Conservation (phyloP, 2,888 invertebrate species). For the Torymus auratus region DNA sequence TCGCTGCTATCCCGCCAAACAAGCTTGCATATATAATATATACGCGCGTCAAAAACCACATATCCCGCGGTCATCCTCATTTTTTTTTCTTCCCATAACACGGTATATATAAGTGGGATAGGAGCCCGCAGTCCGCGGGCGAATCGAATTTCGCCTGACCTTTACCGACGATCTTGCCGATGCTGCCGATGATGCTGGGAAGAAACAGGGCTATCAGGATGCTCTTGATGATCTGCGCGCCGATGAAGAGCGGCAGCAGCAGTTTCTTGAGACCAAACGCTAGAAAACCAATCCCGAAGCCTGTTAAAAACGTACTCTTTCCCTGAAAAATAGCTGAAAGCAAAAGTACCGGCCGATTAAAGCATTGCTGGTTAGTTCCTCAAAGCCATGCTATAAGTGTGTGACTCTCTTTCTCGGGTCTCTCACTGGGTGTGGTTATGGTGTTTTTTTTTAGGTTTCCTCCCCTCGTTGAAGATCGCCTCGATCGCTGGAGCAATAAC, state of each 20-base stretch:
- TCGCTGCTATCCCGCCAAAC: too few relatives aligned
- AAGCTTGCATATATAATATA: too few relatives aligned
- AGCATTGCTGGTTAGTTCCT: constrained; percentile 72
- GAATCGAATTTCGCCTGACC: constrained; percentile 77
- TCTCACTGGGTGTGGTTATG: background rate
- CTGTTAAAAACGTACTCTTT: constrained; percentile 82
- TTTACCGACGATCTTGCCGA: constrained; percentile 90
- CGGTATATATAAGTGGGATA: too few relatives aligned
- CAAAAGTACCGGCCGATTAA: constrained; percentile 75
- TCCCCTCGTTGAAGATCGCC: too few relatives aligned
- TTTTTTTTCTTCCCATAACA: too few relatives aligned
- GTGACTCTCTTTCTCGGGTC: constrained; percentile 1
- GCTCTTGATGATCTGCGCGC: constrained; percentile 89
- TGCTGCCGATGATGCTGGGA: constrained; percentile 88
- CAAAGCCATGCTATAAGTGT: constrained; percentile 71
- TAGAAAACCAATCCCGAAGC: constrained; percentile 83
- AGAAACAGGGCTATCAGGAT: constrained; percentile 89
- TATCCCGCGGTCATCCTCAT: background rate
- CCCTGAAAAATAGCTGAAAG: constrained; percentile 76
- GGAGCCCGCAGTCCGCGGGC: too few relatives aligned
- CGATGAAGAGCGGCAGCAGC: constrained; percentile 88
- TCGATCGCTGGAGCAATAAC: too few relatives aligned
- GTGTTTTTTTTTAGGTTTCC: background rate
- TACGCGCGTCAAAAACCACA: background rate
- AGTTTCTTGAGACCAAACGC: constrained; percentile 90